Evolutionary conservation across 2,888 invertebrate genomes (phyloP).

Genomic region (Chesias legatella): DNA sequence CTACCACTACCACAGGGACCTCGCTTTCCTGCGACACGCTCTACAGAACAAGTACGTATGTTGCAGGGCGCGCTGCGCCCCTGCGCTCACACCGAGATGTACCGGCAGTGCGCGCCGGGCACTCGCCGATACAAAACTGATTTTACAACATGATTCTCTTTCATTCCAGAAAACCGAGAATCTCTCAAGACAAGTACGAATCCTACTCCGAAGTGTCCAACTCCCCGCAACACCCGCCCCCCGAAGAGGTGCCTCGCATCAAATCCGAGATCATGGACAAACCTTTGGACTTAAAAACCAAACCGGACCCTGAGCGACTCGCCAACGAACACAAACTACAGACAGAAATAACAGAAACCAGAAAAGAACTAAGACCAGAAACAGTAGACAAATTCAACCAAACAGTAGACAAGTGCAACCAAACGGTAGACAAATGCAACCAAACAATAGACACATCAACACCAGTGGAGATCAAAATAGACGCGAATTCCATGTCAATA

Average conservation of each 20-base stretch:
- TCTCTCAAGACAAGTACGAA: slow-evolving; percentile 71
- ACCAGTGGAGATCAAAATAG: slow-evolving; percentile 63
- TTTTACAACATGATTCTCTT: no score
- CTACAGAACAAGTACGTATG: slow-evolving; percentile 69
- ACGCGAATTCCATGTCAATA: slow-evolving; percentile 54
- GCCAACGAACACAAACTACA: neutral
- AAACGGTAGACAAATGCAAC: slow-evolving; percentile 53
- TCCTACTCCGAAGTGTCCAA: slow-evolving; percentile 68
- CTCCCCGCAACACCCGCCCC: slow-evolving; percentile 63
- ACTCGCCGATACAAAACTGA: slow-evolving; percentile 57
- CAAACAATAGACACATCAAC: slow-evolving; percentile 50
- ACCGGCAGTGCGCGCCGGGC: slow-evolving; percentile 48
- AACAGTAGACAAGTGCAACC: slow-evolving; percentile 29
- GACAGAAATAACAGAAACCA: slow-evolving; percentile 1
- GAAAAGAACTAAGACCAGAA: slow-evolving; percentile 2
- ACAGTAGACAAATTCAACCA: neutral
- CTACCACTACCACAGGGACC: slow-evolving; percentile 65
- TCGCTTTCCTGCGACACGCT: slow-evolving; percentile 62
- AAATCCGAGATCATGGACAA: slow-evolving; percentile 55
- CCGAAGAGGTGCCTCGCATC: slow-evolving; percentile 56
- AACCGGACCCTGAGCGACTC: slow-evolving; percentile 42
- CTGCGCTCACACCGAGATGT: neutral
- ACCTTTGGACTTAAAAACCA: slow-evolving; percentile 61
- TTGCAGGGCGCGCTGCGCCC: no score
- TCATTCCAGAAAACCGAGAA: slow-evolving; percentile 60